Conservation (phyloP, 1,140 invertebrate species). For the Andrena cerasifolii region DNA sequence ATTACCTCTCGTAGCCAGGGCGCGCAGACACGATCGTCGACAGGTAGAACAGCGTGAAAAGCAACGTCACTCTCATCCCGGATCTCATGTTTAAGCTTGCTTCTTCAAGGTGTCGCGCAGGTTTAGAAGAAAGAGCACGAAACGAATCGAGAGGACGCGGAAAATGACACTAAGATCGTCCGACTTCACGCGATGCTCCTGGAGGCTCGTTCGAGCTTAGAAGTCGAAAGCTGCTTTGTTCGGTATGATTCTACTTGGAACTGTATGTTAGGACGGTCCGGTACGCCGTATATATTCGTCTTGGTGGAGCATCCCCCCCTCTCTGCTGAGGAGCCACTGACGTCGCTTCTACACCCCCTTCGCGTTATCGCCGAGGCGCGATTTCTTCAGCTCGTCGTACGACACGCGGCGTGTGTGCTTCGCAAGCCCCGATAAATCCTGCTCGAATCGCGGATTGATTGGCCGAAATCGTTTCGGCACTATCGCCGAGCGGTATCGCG, state of each 20-base stretch:
- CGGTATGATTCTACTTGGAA: conserved; percentile 18
- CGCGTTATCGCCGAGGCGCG: background rate
- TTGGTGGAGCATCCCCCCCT: background rate
- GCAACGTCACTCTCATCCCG: background rate
- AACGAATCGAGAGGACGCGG: too few relatives aligned
- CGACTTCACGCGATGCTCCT: too few relatives aligned
- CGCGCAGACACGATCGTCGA: background rate
- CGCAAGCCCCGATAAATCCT: background rate
- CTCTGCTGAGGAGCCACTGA: conserved; percentile 8
- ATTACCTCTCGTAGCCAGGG: conserved; percentile 1
- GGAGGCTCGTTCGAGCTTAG: background rate
- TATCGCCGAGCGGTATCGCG: background rate
- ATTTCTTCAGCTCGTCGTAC: background rate
- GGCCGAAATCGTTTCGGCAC: background rate
- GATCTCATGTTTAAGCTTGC: background rate
- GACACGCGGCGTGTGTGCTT: background rate
- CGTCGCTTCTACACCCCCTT: conserved; percentile 18
- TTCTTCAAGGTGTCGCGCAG: background rate
- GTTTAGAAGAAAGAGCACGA: background rate
- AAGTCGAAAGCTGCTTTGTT: background rate
- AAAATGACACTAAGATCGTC: too few relatives aligned
- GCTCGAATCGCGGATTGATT: background rate
- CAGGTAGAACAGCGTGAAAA: background rate
- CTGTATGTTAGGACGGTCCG: conserved; percentile 8
- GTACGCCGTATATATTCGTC: conserved; percentile 34